A percentile compares a stretch with the other conserved stretches of the same genome.
Conservation (phyloP, 2,888 invertebrate species). For the Parochlus steinenii region DNA sequence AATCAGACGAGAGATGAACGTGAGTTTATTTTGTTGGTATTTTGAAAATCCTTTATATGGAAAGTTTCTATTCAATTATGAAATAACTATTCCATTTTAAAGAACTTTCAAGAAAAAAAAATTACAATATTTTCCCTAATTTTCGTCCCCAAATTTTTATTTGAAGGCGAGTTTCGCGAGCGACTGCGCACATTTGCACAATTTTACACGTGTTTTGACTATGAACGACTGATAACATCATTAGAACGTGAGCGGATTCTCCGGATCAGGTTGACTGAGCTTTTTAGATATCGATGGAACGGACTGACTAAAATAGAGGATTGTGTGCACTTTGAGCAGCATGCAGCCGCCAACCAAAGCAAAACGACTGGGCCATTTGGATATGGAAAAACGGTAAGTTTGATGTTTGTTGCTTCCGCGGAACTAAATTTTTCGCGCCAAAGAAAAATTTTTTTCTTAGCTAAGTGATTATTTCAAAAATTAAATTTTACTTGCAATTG, state of each 20-base stretch:
- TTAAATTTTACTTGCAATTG: too few species aligned
- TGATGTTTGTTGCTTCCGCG: not conserved
- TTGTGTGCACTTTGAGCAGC: conserved; percentile 75
- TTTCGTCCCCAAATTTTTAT: too few species aligned
- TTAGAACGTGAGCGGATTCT: conserved; percentile 73
- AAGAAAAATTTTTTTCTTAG: too few species aligned
- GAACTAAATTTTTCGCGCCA: not conserved
- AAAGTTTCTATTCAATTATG: too few species aligned
- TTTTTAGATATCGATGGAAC: conserved; percentile 68
- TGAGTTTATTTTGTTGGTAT: too few species aligned
- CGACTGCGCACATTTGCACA: conserved; percentile 73
- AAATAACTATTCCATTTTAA: too few species aligned
- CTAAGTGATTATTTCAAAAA: not conserved
- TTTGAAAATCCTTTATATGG: too few species aligned
- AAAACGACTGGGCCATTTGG: conserved; percentile 31
- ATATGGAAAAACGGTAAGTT: conserved; percentile 28
- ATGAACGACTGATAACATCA: conserved; percentile 60
- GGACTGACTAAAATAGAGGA: conserved; percentile 73
- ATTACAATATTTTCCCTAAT: too few species aligned
- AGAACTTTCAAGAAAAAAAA: too few species aligned
- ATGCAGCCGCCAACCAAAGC: conserved; percentile 44
- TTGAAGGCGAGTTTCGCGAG: conserved; percentile 65
- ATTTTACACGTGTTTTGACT: conserved; percentile 74
- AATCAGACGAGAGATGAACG: conserved; percentile 33
- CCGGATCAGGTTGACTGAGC: conserved; percentile 63